These are phyloP conservation scores for Sardina pilchardus DNA, from an alignment of 2,113 vertebrate genomes.

Conservation along the genomic window DNA sequence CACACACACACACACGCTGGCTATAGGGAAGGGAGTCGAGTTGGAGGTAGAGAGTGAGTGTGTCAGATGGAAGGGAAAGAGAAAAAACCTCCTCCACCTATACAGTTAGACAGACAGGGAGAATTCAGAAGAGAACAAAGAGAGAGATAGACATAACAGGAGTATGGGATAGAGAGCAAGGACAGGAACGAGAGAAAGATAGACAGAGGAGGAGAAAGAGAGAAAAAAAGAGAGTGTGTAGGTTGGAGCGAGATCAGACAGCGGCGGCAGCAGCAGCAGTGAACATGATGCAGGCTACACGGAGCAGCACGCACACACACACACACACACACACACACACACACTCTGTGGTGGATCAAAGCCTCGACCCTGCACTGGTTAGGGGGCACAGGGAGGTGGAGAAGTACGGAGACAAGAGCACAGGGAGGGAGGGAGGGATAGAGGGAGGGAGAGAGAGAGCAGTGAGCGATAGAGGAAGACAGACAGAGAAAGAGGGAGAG, in stretches of 20 bases:
- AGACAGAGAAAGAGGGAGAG: background rate
- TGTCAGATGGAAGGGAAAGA: background rate
- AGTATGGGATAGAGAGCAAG: background rate
- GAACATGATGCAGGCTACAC: background rate
- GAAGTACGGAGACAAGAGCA: background rate
- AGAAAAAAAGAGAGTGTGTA: background rate
- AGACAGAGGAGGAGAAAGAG: background rate
- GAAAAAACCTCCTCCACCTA: background rate
- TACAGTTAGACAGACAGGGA: background rate
- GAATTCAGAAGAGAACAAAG: background rate
- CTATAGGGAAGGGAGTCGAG: no score
- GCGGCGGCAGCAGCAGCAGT: background rate
- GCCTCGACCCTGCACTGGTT: background rate
- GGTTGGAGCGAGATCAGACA: background rate
- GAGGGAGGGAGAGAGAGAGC: background rate
- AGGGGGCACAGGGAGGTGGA: background rate
- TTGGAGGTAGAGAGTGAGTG: background rate
- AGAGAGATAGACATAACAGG: background rate
- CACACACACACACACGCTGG: no score
- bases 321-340: background rate
- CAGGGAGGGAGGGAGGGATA: background rate
- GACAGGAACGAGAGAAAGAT: background rate
- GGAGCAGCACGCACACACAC: background rate
- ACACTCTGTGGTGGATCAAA: background rate
- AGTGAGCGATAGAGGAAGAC: background rate